These are phyloP conservation scores for Cancer borealis DNA, from an alignment of 2,888 invertebrate genomes.

Conservation along the genomic window DNA sequence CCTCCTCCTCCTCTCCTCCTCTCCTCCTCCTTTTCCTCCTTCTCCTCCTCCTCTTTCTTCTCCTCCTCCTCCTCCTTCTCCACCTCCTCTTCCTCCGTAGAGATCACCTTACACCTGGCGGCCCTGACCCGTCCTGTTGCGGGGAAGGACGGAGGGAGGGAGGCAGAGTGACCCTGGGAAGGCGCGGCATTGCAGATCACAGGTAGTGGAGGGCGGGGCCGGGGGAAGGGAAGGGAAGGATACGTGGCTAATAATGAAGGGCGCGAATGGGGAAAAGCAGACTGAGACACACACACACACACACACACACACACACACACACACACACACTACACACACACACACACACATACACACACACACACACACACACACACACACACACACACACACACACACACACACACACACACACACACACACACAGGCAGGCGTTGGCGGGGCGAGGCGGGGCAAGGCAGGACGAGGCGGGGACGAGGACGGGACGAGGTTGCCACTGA, in stretches of 20 bases:
- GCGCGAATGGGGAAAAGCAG: background rate
- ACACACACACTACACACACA: too few species aligned
- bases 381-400: background rate
- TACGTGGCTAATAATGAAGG: background rate
- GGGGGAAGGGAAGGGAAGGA: background rate
- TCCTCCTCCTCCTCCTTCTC: background rate
- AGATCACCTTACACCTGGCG: background rate
- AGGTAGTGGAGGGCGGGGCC: background rate
- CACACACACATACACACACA: too few species aligned
- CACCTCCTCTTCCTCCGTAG: background rate
- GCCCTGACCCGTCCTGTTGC: conserved; percentile 23
- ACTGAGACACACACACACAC: background rate
- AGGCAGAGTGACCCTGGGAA: background rate
- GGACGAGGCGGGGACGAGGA: background rate
- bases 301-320: too few species aligned
- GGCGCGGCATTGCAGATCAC: conserved; percentile 17
- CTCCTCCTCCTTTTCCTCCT: background rate
- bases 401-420: too few species aligned
- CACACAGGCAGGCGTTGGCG: background rate
- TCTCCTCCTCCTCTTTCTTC: background rate
- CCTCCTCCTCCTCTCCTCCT: background rate
- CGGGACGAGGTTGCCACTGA: background rate
- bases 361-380: background rate
- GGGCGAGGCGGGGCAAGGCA: background rate
- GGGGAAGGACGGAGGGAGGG: background rate